phyloP scores from a whole-genome alignment of 2,888 invertebrate species.

The Heteromyza rotundicornis region DNA sequence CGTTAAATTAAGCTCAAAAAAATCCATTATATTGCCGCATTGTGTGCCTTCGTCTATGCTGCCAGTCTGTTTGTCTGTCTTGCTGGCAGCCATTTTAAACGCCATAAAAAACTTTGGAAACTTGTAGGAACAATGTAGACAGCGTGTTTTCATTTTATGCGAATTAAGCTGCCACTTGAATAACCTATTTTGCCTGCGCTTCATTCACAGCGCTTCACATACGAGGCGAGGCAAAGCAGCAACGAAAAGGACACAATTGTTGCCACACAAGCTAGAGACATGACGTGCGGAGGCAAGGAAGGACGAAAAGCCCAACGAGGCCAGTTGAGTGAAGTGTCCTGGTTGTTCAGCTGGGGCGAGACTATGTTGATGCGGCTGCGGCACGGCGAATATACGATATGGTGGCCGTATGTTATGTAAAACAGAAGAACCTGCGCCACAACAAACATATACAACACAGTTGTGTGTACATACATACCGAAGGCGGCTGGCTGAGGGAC shows the following conservation, averaged over 20 bases:
- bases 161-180: conserved; percentile 61
- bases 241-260: conserved; percentile 50
- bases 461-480: conserved; percentile 5
- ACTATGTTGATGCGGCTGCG: not conserved
- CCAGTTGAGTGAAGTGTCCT: conserved; percentile 27
- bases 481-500: not conserved
- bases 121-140: conserved; percentile 61
- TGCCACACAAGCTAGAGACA: conserved; percentile 33
- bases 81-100: conserved; percentile 53
- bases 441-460: conserved; percentile 10
- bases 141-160: conserved; percentile 62
- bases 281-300: conserved; percentile 25
- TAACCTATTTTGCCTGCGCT: conserved; percentile 46
- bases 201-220: conserved; percentile 29
- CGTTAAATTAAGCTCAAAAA: no score
- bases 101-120: conserved; percentile 55
- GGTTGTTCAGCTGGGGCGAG: no score
- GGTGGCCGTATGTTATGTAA: conserved; percentile 42
- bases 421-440: conserved; percentile 39
- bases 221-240: conserved; percentile 28
- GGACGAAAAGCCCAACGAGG: no score
- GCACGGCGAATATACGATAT: conserved; percentile 22
- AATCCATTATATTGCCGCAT: no score
- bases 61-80: conserved; percentile 42
- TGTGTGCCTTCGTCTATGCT: no score